Base-by-base conservation (phyloP, 2,113 vertebrate species). In the Guaruba guarouba region DNA sequence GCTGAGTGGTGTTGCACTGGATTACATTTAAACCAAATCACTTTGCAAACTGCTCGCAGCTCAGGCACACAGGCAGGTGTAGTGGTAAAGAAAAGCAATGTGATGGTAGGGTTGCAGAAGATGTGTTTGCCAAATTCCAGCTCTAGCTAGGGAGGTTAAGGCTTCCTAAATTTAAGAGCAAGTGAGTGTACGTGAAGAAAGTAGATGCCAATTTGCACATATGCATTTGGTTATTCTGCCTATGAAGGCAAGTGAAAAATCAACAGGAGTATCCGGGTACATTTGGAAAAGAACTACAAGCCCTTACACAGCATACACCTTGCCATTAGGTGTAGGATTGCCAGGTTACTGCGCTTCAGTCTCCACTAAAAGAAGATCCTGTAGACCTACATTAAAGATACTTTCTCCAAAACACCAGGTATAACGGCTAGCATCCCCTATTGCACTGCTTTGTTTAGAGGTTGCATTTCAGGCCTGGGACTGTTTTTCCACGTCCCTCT, bases 351-450 rank as follows among this genome's bases (percentile, higher is more conserved):
- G 20, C 2, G 3, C 11, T 9, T 8, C 44, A 10, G 23, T 1
- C 46, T 48, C 5, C 81, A 23, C 9, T 1, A 0, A 12, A 33
- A 61, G 11, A 13, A 28, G 12, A 28, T 10, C 52, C 71, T 2
- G 6, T 1, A 67, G 7, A 43, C 6, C 23, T 5, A 7, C 61
- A 43, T 5, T 17, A 6, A 22, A 31, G 25, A 5, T 5, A 18
- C 37, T 20, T 31, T 37, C 31, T 23, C 27, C 46, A 24, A 35
- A 69, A 35, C 19, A 5, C 9, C 13, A 28, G 14, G 4, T 23
- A 0, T 11, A 13, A 31, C 1, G 7, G 10, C 7, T 13, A 27
- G 19, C 62, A 39, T 7, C 31, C 29, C n/a, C 0, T 4, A 43
- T 1, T 10, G 5, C 29, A 3, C 12, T 0, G 13, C 3, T 19